Evolutionary conservation across 1,140 invertebrate genomes (phyloP).

Genomic region (Nixonia krombeini): DNA sequence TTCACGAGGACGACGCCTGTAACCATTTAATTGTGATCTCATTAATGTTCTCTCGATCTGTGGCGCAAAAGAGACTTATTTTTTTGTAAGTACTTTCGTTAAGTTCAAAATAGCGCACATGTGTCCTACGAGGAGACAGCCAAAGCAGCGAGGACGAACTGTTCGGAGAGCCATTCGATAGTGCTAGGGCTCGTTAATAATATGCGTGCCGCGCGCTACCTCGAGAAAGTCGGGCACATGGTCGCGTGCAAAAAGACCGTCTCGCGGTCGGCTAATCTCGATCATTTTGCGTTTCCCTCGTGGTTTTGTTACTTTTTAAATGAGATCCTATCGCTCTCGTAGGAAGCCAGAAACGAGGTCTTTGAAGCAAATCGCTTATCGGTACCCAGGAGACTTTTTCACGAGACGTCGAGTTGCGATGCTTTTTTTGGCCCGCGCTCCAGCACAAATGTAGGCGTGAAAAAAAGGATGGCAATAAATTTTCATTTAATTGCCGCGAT

Average conservation of each 20-base stretch:
- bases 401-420: not conserved
- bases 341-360: conserved; percentile 31
- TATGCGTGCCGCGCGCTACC: conserved; percentile 15
- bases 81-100: conserved; percentile 3
- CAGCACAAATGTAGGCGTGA: conserved; percentile 10
- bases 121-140: conserved; percentile 25
- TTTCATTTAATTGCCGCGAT: conserved; percentile 8
- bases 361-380: conserved; percentile 29
- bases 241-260: conserved; percentile 30
- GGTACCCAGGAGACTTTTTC: conserved; percentile 12
- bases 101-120: conserved; percentile 27
- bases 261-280: conserved; percentile 25
- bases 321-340: conserved; percentile 21
- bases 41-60: conserved; percentile 13
- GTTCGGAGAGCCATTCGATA: conserved; percentile 15
- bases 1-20: conserved; percentile 6
- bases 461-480: conserved; percentile 9
- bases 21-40: conserved; percentile 34
- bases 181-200: conserved; percentile 31
- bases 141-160: conserved; percentile 17
- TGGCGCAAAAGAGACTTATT: not conserved
- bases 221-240: conserved; percentile 8
- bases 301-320: conserved; percentile 30
- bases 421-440: conserved; percentile 2
- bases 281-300: conserved; percentile 26